These are phyloP conservation scores for Petaurus breviceps DNA, from an alignment of 2,113 vertebrate species.

Conservation along the genomic window DNA sequence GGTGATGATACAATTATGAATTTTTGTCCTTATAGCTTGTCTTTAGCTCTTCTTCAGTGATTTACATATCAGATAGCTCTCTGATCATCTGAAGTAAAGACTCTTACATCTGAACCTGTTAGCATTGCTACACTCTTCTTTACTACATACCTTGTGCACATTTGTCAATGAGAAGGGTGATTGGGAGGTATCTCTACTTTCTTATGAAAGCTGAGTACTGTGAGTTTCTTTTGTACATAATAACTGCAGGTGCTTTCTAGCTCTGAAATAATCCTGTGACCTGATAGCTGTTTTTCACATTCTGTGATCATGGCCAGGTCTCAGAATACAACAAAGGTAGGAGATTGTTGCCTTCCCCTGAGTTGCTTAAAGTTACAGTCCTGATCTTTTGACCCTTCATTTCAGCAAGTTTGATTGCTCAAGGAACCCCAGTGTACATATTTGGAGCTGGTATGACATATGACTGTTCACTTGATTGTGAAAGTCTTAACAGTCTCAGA, in stretches of 20 bases:
- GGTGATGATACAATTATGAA: conserved; percentile 51
- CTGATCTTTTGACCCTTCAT: conserved; percentile 85
- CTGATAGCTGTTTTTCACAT: conserved; percentile 81
- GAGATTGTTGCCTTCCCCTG: conserved; percentile 80
- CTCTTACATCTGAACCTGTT: conserved; percentile 3
- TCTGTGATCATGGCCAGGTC: conserved; percentile 81
- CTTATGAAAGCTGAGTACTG: conserved; percentile 80
- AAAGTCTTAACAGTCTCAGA: conserved; percentile 66
- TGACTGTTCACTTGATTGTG: conserved; percentile 77
- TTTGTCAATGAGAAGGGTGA: conserved; percentile 59
- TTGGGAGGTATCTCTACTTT: conserved; percentile 40
- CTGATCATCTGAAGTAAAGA: conserved; percentile 37
- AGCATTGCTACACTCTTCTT: conserved; percentile 40
- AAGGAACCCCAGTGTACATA: conserved; percentile 79
- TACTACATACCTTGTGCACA: neutral
- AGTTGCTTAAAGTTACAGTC: conserved; percentile 82
- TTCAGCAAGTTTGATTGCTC: conserved; percentile 83
- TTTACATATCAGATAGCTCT: conserved; percentile 35
- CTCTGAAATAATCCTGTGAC: conserved; percentile 81
- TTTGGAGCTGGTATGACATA: conserved; percentile 75
- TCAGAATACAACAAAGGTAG: conserved; percentile 80
- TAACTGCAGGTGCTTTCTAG: conserved; percentile 82
- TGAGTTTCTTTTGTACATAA: conserved; percentile 80
- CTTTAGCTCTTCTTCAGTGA: conserved; percentile 40
- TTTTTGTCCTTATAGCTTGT: conserved; percentile 46